Conservation (phyloP, 2,888 invertebrate genomes). For the Synanthedon vespiformis region DNA sequence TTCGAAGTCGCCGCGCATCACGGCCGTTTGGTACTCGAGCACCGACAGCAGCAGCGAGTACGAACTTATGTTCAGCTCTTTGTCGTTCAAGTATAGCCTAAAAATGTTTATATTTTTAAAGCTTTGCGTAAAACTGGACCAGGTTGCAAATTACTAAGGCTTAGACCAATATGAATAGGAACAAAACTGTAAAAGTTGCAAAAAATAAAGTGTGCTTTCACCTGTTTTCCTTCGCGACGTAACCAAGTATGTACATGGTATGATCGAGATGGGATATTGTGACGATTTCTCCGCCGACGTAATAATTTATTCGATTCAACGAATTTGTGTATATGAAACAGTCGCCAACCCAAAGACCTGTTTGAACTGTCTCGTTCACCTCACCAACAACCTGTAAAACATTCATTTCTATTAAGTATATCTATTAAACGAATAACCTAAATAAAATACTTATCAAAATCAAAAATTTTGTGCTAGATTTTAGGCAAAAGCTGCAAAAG, state of each 20-base stretch:
- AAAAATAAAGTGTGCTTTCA: conserved; percentile 10
- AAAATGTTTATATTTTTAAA: too few relatives aligned
- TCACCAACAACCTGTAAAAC: conserved; percentile 80
- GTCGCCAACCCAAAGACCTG: conserved; percentile 98
- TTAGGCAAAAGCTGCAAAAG: background rate
- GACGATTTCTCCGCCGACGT: conserved; percentile 99
- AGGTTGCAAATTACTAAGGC: too few relatives aligned
- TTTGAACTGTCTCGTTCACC: conserved; percentile 91
- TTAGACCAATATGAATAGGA: too few relatives aligned
- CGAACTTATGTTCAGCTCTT: conserved; percentile 95
- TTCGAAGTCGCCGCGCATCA: conserved; percentile 97
- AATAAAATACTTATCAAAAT: too few relatives aligned
- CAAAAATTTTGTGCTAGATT: too few relatives aligned
- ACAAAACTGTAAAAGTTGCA: too few relatives aligned
- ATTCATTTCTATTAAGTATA: too few relatives aligned
- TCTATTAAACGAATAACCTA: too few relatives aligned
- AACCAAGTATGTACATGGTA: conserved; percentile 96
- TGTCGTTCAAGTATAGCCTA: conserved; percentile 95
- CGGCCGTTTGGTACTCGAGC: conserved; percentile 99
- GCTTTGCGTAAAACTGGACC: too few relatives aligned
- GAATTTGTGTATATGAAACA: conserved; percentile 99
- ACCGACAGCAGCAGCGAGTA: conserved; percentile 95
- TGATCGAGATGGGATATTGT: conserved; percentile 97
- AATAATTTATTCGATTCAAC: conserved; percentile 97
- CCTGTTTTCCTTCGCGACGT: conserved; percentile 94